Evolutionary conservation across 2,797 vertebrate genomes (phyloP).

Genomic region (Mustela erminea): DNA sequence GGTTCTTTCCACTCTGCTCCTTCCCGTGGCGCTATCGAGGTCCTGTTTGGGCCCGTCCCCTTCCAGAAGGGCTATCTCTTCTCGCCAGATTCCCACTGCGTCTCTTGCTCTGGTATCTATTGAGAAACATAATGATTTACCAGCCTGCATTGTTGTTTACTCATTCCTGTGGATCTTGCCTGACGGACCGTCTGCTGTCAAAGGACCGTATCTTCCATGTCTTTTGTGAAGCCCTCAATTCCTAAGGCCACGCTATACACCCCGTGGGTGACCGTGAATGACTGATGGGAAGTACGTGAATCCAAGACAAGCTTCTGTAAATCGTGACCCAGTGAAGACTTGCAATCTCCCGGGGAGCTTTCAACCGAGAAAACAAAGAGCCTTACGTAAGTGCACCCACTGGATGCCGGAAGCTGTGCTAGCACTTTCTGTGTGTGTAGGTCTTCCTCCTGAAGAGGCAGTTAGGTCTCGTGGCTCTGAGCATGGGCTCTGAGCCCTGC

Average conservation of each 20-base stretch:
- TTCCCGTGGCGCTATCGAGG: too few species aligned
- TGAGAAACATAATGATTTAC: not conserved
- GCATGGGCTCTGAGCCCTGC: not conserved
- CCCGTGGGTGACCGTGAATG: not conserved
- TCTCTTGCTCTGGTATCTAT: fast-evolving
- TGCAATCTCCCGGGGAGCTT: not conserved
- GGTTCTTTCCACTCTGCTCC: not conserved
- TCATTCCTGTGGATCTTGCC: not conserved
- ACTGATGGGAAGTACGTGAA: not conserved
- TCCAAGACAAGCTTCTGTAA: not conserved
- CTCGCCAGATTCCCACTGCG: not conserved
- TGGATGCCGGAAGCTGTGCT: not conserved
- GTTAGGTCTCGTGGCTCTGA: not conserved
- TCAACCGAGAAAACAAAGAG: not conserved
- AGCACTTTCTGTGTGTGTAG: not conserved
- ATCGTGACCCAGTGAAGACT: not conserved
- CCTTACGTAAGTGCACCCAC: not conserved
- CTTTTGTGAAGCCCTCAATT: not conserved
- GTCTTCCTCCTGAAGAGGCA: not conserved
- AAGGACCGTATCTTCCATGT: not conserved
- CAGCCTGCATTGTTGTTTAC: fast-evolving
- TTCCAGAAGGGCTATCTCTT: not conserved
- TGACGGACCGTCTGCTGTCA: not conserved
- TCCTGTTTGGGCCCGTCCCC: not conserved
- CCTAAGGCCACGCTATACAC: not conserved